Percentiles rank a stretch among this genome's conserved stretches.
Conservation (phyloP, 1,140 invertebrate species). For the Linepithema humile region DNA sequence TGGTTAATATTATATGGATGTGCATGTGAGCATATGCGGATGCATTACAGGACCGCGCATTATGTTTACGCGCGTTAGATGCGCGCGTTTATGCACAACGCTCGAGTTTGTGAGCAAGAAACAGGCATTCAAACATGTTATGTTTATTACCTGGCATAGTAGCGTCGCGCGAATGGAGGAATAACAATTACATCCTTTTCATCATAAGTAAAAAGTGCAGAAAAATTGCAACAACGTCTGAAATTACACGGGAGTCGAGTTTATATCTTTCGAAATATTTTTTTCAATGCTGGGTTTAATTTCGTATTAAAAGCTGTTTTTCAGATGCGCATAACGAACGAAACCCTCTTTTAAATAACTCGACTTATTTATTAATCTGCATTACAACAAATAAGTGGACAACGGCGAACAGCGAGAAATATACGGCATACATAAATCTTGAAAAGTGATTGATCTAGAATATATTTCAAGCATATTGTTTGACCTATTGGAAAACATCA, state of each 20-base stretch:
- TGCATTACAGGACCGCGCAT: constrained; percentile 47
- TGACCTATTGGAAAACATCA: not conserved
- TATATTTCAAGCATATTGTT: not conserved
- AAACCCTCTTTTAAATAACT: too few species aligned
- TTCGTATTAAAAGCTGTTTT: not conserved
- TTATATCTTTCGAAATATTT: not conserved
- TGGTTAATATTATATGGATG: constrained; percentile 55
- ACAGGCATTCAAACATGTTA: constrained; percentile 1
- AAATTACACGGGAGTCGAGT: not conserved
- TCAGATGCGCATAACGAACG: not conserved
- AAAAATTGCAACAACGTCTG: not conserved
- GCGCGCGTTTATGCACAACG: constrained; percentile 44
- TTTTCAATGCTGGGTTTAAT: not conserved
- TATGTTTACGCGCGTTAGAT: constrained; percentile 50
- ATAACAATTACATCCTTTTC: constrained; percentile 14
- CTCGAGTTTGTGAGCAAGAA: constrained; percentile 34
- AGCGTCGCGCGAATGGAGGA: not conserved
- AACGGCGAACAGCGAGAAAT: too few species aligned
- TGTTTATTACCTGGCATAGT: not conserved
- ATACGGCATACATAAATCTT: not conserved
- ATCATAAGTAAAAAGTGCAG: not conserved
- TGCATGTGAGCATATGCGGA: constrained; percentile 22
- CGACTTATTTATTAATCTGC: too few species aligned
- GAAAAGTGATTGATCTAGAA: not conserved
- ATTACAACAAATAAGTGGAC: too few species aligned